Evolutionary conservation across 2,888 invertebrate species (phyloP).

Genomic region (Crepidodera aurea): DNA sequence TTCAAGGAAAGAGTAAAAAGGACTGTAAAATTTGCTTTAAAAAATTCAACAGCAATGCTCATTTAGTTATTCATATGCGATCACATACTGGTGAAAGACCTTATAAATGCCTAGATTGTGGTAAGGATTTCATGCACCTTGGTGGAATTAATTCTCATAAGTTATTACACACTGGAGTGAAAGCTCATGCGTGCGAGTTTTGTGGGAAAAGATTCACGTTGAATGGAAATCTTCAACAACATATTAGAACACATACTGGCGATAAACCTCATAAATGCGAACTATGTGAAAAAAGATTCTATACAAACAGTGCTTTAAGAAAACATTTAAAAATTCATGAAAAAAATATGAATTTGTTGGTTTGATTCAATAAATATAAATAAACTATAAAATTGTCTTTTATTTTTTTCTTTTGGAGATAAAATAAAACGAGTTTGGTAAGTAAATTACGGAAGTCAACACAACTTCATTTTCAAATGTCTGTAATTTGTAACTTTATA

Average conservation of each 20-base stretch:
- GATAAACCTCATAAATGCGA: conserved; percentile 18
- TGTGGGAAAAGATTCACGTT: conserved; percentile 11
- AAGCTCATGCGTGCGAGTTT: conserved; percentile 6
- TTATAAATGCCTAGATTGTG: conserved; percentile 21
- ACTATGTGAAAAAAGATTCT: conserved; percentile 4
- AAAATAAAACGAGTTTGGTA: too few species aligned
- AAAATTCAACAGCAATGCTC: not conserved
- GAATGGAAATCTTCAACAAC: conserved; percentile 12
- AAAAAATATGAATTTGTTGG: too few species aligned
- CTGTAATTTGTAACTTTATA: too few species aligned
- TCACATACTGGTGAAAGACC: conserved; percentile 3
- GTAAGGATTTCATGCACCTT: conserved; percentile 12
- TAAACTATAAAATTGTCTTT: too few species aligned
- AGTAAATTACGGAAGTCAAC: too few species aligned
- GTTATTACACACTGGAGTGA: conserved; percentile 11
- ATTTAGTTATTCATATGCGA: conserved; percentile 1
- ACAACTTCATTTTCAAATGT: too few species aligned
- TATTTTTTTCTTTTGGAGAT: too few species aligned
- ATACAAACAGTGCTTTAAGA: conserved; percentile 1
- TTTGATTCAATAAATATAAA: too few species aligned
- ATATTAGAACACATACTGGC: conserved; percentile 17
- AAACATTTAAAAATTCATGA: conserved; percentile 11
- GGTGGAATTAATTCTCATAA: conserved; percentile 1
- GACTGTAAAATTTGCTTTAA: not conserved
- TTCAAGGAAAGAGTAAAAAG: not conserved